Conservation (phyloP, 2,113 vertebrate genomes). For the Corythaeola cristata region DNA sequence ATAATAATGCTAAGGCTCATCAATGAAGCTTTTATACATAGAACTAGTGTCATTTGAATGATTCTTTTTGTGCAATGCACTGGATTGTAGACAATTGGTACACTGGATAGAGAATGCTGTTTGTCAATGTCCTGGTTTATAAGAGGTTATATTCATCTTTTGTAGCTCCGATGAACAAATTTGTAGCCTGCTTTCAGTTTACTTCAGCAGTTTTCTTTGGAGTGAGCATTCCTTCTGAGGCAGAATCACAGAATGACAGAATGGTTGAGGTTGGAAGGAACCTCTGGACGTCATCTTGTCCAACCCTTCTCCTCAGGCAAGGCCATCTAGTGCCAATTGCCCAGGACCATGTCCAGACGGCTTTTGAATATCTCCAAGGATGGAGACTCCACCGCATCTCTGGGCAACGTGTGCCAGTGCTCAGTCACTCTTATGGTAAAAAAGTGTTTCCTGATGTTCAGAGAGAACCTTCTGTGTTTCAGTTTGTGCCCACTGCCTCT, state of each 20-base stretch:
- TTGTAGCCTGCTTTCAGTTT: neutral
- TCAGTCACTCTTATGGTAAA: neutral
- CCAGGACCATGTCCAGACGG: rapidly evolving
- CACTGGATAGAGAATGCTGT: neutral
- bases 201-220: neutral
- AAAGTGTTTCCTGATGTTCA: neutral
- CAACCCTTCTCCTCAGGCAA: neutral
- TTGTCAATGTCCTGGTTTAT: neutral
- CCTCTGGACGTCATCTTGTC: neutral
- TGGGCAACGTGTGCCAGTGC: neutral
- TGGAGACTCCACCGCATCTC: neutral
- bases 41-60: neutral
- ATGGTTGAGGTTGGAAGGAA: neutral
- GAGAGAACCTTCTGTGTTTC: neutral
- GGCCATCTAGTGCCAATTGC: neutral
- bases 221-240: neutral
- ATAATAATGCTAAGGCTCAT: neutral
- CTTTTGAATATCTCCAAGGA: neutral
- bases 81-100: neutral
- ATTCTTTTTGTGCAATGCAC: neutral
- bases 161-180: neutral
- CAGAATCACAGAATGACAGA: neutral
- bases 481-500: neutral
- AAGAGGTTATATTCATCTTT: neutral
- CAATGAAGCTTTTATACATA: neutral